Conservation (phyloP, 2,888 invertebrate species). For the Apomyelois bistriatella region DNA sequence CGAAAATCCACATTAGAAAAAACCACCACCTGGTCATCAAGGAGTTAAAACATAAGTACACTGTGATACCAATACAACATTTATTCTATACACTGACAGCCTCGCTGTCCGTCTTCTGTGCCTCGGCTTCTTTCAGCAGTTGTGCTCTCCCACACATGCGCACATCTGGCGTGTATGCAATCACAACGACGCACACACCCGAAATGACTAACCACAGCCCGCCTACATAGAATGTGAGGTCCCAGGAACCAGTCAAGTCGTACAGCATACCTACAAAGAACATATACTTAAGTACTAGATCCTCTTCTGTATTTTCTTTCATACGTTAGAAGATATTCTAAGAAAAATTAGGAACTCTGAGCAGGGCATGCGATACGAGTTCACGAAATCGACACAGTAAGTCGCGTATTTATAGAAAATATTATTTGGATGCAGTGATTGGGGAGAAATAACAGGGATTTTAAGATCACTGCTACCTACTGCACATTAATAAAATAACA, state of each 20-base stretch:
- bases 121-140: slow-evolving; percentile 48
- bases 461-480: too few relatives aligned
- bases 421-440: too few relatives aligned
- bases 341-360: too few relatives aligned
- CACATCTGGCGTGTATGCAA: slow-evolving; percentile 54
- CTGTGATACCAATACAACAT: too few relatives aligned
- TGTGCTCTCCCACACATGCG: slow-evolving; percentile 57
- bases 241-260: slow-evolving; percentile 59
- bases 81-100: not conserved
- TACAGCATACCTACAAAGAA: slow-evolving; percentile 53
- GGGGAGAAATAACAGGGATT: too few relatives aligned
- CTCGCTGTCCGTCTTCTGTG: slow-evolving; percentile 20
- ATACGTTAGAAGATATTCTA: too few relatives aligned
- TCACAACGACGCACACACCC: slow-evolving; percentile 54
- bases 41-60: too few relatives aligned
- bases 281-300: not conserved
- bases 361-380: too few relatives aligned
- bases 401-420: too few relatives aligned
- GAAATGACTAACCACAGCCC: slow-evolving; percentile 60
- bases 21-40: too few relatives aligned
- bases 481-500: not conserved
- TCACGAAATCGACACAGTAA: too few relatives aligned
- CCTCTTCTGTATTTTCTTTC: not conserved
- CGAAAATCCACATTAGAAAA: too few relatives aligned
- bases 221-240: slow-evolving; percentile 63